These are phyloP conservation scores for Coelopa frigida DNA, from an alignment of 1,140 invertebrate genomes.

Conservation along the genomic window DNA sequence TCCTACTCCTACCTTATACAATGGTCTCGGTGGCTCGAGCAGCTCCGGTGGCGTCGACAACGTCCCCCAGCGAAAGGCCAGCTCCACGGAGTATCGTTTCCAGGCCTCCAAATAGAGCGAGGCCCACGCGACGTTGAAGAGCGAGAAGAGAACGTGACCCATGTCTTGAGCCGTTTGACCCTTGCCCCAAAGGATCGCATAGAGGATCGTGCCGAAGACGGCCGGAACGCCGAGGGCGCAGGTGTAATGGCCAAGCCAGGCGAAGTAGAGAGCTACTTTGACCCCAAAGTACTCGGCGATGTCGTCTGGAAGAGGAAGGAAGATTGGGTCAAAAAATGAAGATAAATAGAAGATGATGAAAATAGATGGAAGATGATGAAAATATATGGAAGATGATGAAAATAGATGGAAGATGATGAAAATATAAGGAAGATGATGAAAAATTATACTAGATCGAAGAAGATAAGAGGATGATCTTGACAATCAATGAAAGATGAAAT, in stretches of 20 bases:
- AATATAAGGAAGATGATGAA: too few species aligned
- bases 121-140: slow-evolving; percentile 93
- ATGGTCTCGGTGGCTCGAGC: slow-evolving; percentile 76
- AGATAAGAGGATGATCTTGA: background rate
- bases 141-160: slow-evolving; percentile 83
- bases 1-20: slow-evolving; percentile 84
- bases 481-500: too few species aligned
- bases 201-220: slow-evolving; percentile 76
- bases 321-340: too few species aligned
- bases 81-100: slow-evolving; percentile 83
- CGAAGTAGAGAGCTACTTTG: slow-evolving; percentile 93
- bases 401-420: too few species aligned
- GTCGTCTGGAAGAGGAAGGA: slow-evolving; percentile 70
- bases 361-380: too few species aligned
- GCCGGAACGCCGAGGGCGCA: slow-evolving; percentile 83
- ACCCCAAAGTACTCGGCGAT: slow-evolving; percentile 93
- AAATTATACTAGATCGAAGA: too few species aligned
- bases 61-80: slow-evolving; percentile 94
- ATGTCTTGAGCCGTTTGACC: slow-evolving; percentile 59
- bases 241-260: slow-evolving; percentile 92
- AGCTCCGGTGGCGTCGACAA: slow-evolving; percentile 83
- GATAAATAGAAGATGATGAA: background rate
- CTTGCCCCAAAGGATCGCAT: slow-evolving; percentile 43
- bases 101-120: slow-evolving; percentile 94
- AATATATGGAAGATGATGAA: too few species aligned